Evolutionary conservation across 2,888 invertebrate genomes (phyloP), one percentile per base, ranked within the genome.

Genomic region (Drosophila mulleri): DNA sequence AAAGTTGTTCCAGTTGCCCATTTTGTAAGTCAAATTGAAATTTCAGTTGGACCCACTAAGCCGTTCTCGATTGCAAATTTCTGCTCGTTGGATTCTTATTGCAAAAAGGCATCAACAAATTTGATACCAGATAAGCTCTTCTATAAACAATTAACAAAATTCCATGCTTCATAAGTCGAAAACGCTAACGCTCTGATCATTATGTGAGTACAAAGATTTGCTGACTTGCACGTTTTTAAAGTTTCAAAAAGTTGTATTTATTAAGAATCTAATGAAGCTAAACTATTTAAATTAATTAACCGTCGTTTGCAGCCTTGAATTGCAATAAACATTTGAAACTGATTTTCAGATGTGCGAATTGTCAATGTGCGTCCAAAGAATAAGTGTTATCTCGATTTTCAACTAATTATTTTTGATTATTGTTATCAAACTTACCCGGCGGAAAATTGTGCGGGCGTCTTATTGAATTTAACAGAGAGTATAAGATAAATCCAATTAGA

Each of bases 391-490:
- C 4, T 50, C 9, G 16, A 23, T 23, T 37, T 20, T 20, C 8
- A 29, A 29, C 2, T 7, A 32, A 12, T 50, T 16, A 18, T 23
- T n/a, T 42, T 9, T n/a, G 39, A 57, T 42, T 12, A 14, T 41
- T 52, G 23, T 18, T 44, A 6, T 16, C 1, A 7, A 42, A 45
- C 88, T 88, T 52, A 92, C 92, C 92, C 76, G 92, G 92, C 35
- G 92, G 92, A 81, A 90, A 92, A 65, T 92, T 91, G 45, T 69
- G 70, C 1, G 92, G 92, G 9, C 91, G 80, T 53, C 78, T 80
- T 18, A 82, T 72, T 3, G 91, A 91, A 20, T 67, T 82, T 3
- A 89, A 53, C 37, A 92, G 48, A 53, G 80, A 82, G 74, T 84
- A 90, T 16, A 90, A 62, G 12, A 88, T 39, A 60, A 72, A 83